Evolutionary conservation across 2,888 invertebrate genomes (phyloP).

Genomic region (Corythucha ciliata): DNA sequence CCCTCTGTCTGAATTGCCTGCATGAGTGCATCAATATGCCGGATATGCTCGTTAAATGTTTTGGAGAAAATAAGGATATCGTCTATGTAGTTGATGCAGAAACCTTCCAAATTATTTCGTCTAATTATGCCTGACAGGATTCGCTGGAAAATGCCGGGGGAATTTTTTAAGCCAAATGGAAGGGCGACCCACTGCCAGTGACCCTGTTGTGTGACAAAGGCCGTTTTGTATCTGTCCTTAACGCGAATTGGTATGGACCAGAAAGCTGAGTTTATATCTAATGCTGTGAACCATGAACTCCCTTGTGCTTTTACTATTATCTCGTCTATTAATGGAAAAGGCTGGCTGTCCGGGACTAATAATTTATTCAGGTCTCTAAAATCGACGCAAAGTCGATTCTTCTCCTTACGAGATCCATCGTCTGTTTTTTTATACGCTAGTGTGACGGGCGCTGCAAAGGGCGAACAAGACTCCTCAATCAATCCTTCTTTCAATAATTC

Average conservation of each 20-base stretch:
- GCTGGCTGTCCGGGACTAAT: slow-evolving; percentile 17
- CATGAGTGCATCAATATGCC: slow-evolving; percentile 29
- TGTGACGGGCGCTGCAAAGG: slow-evolving; percentile 13
- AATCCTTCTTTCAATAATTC: background rate
- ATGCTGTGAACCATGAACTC: slow-evolving; percentile 23
- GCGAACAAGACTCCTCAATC: slow-evolving; percentile 16
- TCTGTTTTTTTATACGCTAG: background rate
- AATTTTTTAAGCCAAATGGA: slow-evolving; percentile 30
- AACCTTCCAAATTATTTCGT: slow-evolving; percentile 28
- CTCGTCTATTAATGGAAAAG: slow-evolving; percentile 25
- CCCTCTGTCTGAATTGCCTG: slow-evolving; percentile 32
- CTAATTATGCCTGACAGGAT: slow-evolving; percentile 29
- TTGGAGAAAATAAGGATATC: slow-evolving; percentile 21
- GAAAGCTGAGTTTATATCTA: slow-evolving; percentile 29
- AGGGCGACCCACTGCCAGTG: slow-evolving; percentile 32
- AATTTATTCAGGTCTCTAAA: too few relatives aligned
- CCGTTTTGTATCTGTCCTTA: slow-evolving; percentile 32
- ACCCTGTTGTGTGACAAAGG: slow-evolving; percentile 32
- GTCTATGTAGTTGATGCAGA: slow-evolving; percentile 14
- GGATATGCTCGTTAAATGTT: slow-evolving; percentile 31
- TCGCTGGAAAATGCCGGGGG: slow-evolving; percentile 28
- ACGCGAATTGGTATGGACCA: slow-evolving; percentile 27
- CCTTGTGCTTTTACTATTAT: slow-evolving; percentile 15
- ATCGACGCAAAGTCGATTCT: background rate
- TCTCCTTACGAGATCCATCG: too few relatives aligned